Conservation (phyloP, 2,888 invertebrate species). For the Elmis aenea region DNA sequence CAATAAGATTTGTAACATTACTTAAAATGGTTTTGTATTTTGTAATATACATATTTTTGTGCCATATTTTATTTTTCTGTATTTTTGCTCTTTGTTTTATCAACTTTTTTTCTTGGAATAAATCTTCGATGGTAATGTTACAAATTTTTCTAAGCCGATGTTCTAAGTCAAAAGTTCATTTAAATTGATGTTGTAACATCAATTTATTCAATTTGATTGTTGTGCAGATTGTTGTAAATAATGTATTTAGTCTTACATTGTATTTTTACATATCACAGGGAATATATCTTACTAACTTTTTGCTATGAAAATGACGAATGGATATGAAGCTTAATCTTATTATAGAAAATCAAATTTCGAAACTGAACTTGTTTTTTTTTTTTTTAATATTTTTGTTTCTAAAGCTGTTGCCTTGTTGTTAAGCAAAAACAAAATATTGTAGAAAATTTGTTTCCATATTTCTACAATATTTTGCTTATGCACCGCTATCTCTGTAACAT, state of each 20-base stretch:
- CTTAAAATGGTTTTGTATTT: slow-evolving; percentile 7
- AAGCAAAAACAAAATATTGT: background rate
- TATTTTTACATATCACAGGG: slow-evolving; percentile 28
- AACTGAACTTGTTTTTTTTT: too few relatives aligned
- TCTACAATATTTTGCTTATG: background rate
- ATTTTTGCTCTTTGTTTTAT: slow-evolving; percentile 10
- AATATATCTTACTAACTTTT: slow-evolving; percentile 13
- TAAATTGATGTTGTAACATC: background rate
- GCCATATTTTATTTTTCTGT: slow-evolving; percentile 12
- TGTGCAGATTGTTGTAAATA: slow-evolving; percentile 23
- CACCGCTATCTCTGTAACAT: slow-evolving; percentile 34
- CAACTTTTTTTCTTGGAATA: slow-evolving; percentile 1
- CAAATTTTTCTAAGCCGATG: slow-evolving; percentile 8
- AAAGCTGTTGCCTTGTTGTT: slow-evolving; percentile 19
- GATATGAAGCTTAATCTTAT: background rate
- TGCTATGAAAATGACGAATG: slow-evolving; percentile 5
- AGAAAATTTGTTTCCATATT: background rate
- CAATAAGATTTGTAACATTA: slow-evolving; percentile 16
- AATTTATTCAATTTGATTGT: background rate
- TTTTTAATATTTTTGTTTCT: too few relatives aligned
- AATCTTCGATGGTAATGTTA: slow-evolving; percentile 15
- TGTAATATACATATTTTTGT: slow-evolving; percentile 11
- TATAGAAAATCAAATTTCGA: too few relatives aligned
- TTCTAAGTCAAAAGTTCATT: slow-evolving; percentile 8
- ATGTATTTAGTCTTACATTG: slow-evolving; percentile 22